Evolutionary conservation across 2,797 vertebrate genomes (phyloP), one percentile per base, ranked within the genome.

Genomic region (Tamandua tetradactyla): DNA sequence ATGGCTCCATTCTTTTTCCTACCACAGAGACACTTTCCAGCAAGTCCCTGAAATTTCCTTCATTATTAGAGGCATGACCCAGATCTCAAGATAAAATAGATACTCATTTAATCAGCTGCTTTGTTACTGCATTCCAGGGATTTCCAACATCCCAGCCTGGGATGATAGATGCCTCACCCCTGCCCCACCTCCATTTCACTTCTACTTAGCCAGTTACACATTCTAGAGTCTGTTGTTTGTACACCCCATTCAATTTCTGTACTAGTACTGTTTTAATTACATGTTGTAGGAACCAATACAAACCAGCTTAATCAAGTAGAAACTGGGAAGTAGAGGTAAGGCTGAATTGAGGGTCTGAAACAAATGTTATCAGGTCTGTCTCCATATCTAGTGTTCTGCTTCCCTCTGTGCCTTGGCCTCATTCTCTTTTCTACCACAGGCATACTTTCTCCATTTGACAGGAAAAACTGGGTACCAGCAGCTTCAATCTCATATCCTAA

Each of bases 41-140:
- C 47, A 12, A 27, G 12, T 37, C 62, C 37, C 69, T 32, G 52
- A 86, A 68, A 83, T 75, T 82, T 93, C 88, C 27, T 64, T 59
- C 52, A 87, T 81, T 52, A 37, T 64, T 69, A 27, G 27, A 79
- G 42, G 6, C 47, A 47, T 79, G 55, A 69, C 27, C 64, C 32
- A 75, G 66, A 88, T 71, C 62, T 92, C 42, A 81, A 84, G 85
- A 91, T 86, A 66, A 91, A 88, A 71, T 7, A 76, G 42, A 42
- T 23, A 40, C 52, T 61, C 32, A 68, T 47, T 72, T 88, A 81
- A 37, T 42, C 44, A 91, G 11, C 64, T 47, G 30, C 76, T 47
- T 32, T 87, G 62, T 44, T 47, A 84, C 44, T 22, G 59, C 15
- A 23, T 64, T 66, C 64, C 55, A 71, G 62, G 23, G 69, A 68